A percentile compares a stretch with the other conserved stretches of the same genome.
Conservation (phyloP, 1,140 invertebrate species). For the Drosophila aff. region DNA sequence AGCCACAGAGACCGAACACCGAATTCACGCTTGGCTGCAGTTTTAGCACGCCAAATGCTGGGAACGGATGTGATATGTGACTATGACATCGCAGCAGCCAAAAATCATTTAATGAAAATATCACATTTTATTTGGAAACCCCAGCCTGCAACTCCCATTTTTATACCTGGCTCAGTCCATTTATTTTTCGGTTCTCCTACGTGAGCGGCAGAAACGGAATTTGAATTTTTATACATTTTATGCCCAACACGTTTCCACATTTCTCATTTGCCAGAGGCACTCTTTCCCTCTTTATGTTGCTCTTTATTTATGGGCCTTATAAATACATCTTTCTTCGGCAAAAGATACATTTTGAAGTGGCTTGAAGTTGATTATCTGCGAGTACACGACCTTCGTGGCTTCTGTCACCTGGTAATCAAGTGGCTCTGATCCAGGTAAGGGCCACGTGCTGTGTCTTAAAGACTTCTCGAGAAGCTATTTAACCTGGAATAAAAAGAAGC, state of each 20-base stretch:
- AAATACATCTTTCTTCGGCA: conserved; percentile 64
- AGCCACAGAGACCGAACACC: conserved; percentile 17
- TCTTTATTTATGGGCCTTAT: conserved; percentile 76
- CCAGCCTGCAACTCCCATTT: neutral
- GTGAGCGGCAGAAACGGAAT: conserved; percentile 20
- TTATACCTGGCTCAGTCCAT: conserved; percentile 34
- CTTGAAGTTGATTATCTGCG: conserved; percentile 62
- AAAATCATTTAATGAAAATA: conserved; percentile 56
- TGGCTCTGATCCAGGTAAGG: conserved; percentile 49
- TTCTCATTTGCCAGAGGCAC: conserved; percentile 45
- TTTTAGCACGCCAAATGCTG: conserved; percentile 26
- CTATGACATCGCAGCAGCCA: conserved; percentile 39
- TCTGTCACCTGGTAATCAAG: conserved; percentile 59
- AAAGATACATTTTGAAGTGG: conserved; percentile 44
- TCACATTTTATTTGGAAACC: conserved; percentile 46
- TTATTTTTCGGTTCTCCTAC: conserved; percentile 30
- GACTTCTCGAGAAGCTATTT: conserved; percentile 24
- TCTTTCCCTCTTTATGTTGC: conserved; percentile 37
- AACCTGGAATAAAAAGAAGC: neutral
- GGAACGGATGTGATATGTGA: conserved; percentile 43
- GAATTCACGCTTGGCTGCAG: conserved; percentile 63
- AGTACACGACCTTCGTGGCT: conserved; percentile 14
- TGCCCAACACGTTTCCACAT: conserved; percentile 69
- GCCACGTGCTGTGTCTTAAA: conserved; percentile 60
- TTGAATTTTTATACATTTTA: conserved; percentile 59